These are phyloP conservation scores for Terrapene triunguis DNA, from an alignment of 2,113 vertebrate genomes.

Conservation along the genomic window DNA sequence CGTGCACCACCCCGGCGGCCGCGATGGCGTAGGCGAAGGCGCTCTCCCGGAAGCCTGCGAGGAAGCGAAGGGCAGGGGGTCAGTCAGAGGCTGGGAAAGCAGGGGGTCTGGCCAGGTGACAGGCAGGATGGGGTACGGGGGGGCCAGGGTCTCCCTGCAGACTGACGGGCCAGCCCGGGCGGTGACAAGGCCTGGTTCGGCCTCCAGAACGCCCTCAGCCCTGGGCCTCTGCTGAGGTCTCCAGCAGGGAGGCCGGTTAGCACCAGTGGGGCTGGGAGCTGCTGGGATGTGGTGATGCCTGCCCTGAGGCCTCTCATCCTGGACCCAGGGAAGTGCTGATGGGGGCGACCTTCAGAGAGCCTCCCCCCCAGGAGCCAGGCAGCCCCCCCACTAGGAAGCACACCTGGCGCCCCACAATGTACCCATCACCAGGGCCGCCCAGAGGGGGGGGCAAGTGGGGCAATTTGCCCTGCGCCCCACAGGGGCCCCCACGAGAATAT, in stretches of 20 bases:
- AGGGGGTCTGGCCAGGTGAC: not conserved
- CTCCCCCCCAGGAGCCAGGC: not conserved
- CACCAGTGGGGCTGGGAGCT: not conserved
- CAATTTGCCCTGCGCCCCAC: too few species aligned
- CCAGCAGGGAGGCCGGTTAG: not conserved
- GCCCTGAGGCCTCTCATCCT: not conserved
- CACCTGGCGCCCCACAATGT: too few species aligned
- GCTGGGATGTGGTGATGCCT: not conserved
- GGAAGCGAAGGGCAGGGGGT: not conserved
- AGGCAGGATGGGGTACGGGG: not conserved
- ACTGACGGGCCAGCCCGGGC: not conserved
- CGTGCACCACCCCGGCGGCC: conserved; percentile 93
- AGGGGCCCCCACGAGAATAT: too few species aligned
- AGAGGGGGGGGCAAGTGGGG: too few species aligned
- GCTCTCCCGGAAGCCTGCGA: conserved; percentile 93
- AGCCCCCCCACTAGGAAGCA: not conserved
- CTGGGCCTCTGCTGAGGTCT: not conserved
- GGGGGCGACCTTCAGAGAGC: not conserved
- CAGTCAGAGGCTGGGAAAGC: not conserved
- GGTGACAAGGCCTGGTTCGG: too few species aligned
- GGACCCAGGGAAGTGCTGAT: not conserved
- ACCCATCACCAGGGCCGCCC: too few species aligned
- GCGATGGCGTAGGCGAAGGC: conserved; percentile 97
- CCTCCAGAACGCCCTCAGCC: not conserved
- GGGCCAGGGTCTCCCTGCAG: not conserved